Evolutionary conservation across 2,888 invertebrate genomes (phyloP).

Genomic region (Epinotia brunnichana): DNA sequence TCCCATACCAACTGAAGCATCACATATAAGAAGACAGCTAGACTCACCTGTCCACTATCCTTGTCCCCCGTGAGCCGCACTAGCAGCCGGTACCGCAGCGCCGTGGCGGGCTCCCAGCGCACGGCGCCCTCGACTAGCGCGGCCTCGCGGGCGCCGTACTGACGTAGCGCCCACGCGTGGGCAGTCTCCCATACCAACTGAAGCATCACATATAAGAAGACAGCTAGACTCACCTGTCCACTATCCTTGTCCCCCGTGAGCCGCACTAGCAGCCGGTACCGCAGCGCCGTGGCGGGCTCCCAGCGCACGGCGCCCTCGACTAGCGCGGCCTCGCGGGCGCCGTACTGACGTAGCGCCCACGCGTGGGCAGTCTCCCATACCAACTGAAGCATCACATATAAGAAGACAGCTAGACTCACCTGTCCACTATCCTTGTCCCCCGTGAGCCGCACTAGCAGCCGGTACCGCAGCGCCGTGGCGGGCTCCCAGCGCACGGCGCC

Average conservation of each 20-base stretch:
- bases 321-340: slow-evolving; percentile 48
- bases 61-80: slow-evolving; percentile 48
- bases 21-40: too few species aligned
- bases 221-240: not conserved
- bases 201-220: not conserved
- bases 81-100: slow-evolving; percentile 65
- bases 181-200: slow-evolving; percentile 59
- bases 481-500: slow-evolving; percentile 73
- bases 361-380: slow-evolving; percentile 56
- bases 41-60: not conserved
- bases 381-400: slow-evolving; percentile 50
- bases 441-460: slow-evolving; percentile 57
- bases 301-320: slow-evolving; percentile 70
- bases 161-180: slow-evolving; percentile 56
- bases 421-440: slow-evolving; percentile 8
- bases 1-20: too few species aligned
- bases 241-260: slow-evolving; percentile 36
- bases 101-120: slow-evolving; percentile 68
- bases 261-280: slow-evolving; percentile 62
- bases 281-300: slow-evolving; percentile 66
- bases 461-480: slow-evolving; percentile 63
- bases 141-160: slow-evolving; percentile 45
- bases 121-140: slow-evolving; percentile 66
- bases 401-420: too few species aligned
- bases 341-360: slow-evolving; percentile 55